Conservation (phyloP, 2,888 invertebrate species). For the Drosophila borborema region DNA sequence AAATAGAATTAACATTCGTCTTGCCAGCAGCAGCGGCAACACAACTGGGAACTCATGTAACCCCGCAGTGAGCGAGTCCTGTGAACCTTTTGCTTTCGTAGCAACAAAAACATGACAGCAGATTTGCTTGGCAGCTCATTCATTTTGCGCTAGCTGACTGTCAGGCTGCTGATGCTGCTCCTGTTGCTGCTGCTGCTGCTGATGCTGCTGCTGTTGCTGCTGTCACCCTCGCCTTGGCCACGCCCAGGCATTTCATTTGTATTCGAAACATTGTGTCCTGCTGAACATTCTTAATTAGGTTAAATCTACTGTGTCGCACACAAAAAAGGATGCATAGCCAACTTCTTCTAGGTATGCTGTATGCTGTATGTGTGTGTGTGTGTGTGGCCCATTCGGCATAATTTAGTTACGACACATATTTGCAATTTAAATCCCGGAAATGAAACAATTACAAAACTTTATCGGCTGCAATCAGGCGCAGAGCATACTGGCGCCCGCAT, state of each 20-base stretch:
- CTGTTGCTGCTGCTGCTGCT: slow-evolving; percentile 47
- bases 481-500: slow-evolving; percentile 25
- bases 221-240: slow-evolving; percentile 15
- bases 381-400: slow-evolving; percentile 58
- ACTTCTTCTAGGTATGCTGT: slow-evolving; percentile 4
- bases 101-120: slow-evolving; percentile 73
- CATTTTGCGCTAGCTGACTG: slow-evolving; percentile 70
- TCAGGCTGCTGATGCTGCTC: too few relatives aligned
- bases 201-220: slow-evolving; percentile 39
- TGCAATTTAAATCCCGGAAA: slow-evolving; percentile 83
- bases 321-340: slow-evolving; percentile 46
- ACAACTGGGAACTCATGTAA: slow-evolving; percentile 45
- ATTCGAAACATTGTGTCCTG: slow-evolving; percentile 83
- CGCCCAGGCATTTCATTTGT: slow-evolving; percentile 77
- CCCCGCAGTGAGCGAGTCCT: slow-evolving; percentile 51
- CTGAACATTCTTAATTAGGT: slow-evolving; percentile 84
- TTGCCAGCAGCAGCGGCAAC: slow-evolving; percentile 53
- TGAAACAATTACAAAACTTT: slow-evolving; percentile 83
- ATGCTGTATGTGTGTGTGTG: slow-evolving; percentile 28
- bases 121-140: slow-evolving; percentile 79
- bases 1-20: slow-evolving; percentile 81
- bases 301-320: slow-evolving; percentile 82
- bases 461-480: slow-evolving; percentile 70
- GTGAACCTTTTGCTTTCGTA: slow-evolving; percentile 64
- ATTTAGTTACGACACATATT: slow-evolving; percentile 80